Evolutionary conservation across 2,797 vertebrate genomes (phyloP).

Genomic region (Poecilia picta): DNA sequence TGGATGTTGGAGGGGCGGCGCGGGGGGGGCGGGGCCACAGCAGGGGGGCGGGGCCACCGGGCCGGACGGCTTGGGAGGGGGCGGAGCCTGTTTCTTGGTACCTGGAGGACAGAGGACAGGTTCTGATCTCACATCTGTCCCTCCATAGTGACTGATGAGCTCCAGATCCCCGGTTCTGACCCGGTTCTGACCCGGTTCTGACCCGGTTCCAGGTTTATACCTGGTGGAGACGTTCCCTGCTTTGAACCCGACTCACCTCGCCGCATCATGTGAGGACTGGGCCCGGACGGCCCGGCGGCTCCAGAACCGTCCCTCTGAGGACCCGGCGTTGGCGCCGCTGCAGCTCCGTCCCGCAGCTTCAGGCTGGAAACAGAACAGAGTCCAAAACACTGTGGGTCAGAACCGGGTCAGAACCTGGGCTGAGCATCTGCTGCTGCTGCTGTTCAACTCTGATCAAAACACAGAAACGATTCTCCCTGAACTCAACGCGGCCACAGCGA

Average conservation of each 20-base stretch:
- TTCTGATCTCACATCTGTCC: not conserved
- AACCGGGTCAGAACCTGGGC: too few species aligned
- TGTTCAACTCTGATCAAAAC: too few species aligned
- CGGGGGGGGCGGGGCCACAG: slow-evolving; percentile 69
- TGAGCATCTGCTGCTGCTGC: too few species aligned
- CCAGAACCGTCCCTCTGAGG: slow-evolving; percentile 83
- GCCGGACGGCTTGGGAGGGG: slow-evolving; percentile 94
- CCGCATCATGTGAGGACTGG: slow-evolving; percentile 90
- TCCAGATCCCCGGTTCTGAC: too few species aligned
- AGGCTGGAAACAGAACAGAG: slow-evolving; percentile 53
- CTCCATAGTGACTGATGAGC: too few species aligned
- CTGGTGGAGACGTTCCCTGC: too few species aligned
- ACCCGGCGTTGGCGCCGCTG: slow-evolving; percentile 74
- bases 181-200: too few species aligned
- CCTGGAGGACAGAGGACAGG: slow-evolving; percentile 71
- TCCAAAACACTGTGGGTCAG: slow-evolving; percentile 10
- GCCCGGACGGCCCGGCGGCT: slow-evolving; percentile 71
- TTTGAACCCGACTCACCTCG: slow-evolving; percentile 80
- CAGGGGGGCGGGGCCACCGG: slow-evolving; percentile 69
- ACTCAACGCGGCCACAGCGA: too few species aligned
- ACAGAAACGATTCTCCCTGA: too few species aligned
- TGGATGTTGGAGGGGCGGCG: slow-evolving; percentile 89
- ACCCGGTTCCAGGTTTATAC: too few species aligned
- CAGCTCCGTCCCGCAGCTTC: slow-evolving; percentile 84
- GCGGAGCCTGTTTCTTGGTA: slow-evolving; percentile 94